These are phyloP conservation scores for Rhizoglyphus robini DNA, from an alignment of 1,140 invertebrate species.

Conservation along the genomic window DNA sequence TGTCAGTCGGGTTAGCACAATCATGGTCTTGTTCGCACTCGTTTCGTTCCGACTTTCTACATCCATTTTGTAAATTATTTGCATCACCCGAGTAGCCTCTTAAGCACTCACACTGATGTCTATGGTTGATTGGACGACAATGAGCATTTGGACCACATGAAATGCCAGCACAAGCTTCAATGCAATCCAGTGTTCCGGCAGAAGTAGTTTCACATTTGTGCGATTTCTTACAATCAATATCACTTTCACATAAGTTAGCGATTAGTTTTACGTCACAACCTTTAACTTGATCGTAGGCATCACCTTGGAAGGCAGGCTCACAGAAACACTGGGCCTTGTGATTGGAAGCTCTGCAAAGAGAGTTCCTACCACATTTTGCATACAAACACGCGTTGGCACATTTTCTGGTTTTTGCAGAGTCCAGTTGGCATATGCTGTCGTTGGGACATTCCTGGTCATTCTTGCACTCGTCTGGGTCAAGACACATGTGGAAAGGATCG, in stretches of 20 bases:
- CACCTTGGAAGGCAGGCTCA: constrained; percentile 57
- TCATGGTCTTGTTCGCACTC: constrained; percentile 26
- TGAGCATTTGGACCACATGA: constrained; percentile 82
- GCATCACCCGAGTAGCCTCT: constrained; percentile 41
- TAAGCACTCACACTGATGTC: constrained; percentile 66
- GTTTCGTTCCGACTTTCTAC: constrained; percentile 24
- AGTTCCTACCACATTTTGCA: constrained; percentile 57
- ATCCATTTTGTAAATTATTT: constrained; percentile 28
- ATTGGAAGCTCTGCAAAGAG: constrained; percentile 58
- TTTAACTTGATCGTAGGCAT: constrained; percentile 50
- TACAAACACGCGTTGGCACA: constrained; percentile 26
- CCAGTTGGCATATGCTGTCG: constrained; percentile 25
- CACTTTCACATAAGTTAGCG: constrained; percentile 29
- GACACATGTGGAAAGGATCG: constrained; percentile 22
- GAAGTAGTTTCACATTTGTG: constrained; percentile 35
- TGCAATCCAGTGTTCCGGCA: constrained; percentile 25
- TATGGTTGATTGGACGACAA: constrained; percentile 65
- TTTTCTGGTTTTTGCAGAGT: constrained; percentile 25
- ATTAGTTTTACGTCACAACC: constrained; percentile 44
- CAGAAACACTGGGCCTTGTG: constrained; percentile 47
- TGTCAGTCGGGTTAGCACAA: constrained; percentile 23
- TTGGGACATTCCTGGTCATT: constrained; percentile 23
- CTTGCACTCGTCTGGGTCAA: constrained; percentile 26
- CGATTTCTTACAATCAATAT: constrained; percentile 52
- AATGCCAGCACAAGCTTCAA: constrained; percentile 64